Conservation (phyloP, 2,888 invertebrate genomes). For the Eustalomyia histrio region DNA sequence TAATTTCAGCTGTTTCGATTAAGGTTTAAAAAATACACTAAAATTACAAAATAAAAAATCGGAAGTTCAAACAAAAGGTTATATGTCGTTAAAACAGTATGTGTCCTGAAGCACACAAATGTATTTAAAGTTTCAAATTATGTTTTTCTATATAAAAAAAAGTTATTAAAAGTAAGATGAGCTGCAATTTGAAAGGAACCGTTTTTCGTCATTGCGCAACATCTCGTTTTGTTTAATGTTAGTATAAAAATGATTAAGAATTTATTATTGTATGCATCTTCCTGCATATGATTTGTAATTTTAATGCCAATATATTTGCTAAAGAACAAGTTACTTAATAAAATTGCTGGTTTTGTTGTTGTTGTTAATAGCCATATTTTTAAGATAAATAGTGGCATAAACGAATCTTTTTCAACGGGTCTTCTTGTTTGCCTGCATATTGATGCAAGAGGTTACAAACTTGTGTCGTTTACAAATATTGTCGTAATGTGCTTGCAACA, state of each 20-base stretch:
- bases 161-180: too few species aligned
- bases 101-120: too few species aligned
- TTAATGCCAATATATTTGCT: slow-evolving; percentile 40
- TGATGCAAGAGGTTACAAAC: slow-evolving; percentile 6
- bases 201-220: too few species aligned
- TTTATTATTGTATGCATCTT: slow-evolving; percentile 7
- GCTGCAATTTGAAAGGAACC: too few species aligned
- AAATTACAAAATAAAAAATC: too few species aligned
- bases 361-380: neutral
- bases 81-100: too few species aligned
- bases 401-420: neutral
- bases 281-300: slow-evolving; percentile 24
- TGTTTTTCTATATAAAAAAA: too few species aligned
- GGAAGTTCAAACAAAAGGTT: too few species aligned
- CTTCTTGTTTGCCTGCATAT: slow-evolving; percentile 9
- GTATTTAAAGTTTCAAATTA: too few species aligned
- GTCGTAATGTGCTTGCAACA: slow-evolving; percentile 51
- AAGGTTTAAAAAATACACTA: too few species aligned
- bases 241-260: slow-evolving; percentile 8
- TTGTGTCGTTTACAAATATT: slow-evolving; percentile 32
- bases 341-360: neutral
- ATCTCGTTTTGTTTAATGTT: neutral
- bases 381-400: slow-evolving; percentile 34
- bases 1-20: too few species aligned
- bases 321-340: slow-evolving; percentile 46